Conservation (phyloP, 2,797 vertebrate genomes). For the Sus cebifrons region DNA sequence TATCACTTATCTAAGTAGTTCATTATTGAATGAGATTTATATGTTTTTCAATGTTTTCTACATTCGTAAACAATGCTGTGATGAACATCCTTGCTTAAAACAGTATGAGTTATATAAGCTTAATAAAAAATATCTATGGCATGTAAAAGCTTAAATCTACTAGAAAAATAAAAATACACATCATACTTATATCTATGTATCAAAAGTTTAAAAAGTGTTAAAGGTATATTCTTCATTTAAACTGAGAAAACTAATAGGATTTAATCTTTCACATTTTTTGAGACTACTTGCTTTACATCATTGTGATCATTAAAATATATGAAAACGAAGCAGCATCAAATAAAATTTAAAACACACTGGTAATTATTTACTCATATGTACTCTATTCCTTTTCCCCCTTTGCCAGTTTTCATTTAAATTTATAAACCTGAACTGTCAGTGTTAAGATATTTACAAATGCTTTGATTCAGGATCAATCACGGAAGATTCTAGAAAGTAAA, state of each 20-base stretch:
- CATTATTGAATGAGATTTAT: slow-evolving; percentile 43
- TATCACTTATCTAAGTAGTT: slow-evolving; percentile 29
- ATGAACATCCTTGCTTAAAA: slow-evolving; percentile 62
- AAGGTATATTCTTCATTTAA: background rate
- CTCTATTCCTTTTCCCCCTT: background rate
- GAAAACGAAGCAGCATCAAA: slow-evolving; percentile 63
- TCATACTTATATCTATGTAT: slow-evolving; percentile 38
- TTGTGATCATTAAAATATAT: background rate
- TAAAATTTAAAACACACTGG: slow-evolving; percentile 52
- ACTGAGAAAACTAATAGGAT: slow-evolving; percentile 64
- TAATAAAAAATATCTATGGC: slow-evolving; percentile 57
- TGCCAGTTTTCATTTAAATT: background rate
- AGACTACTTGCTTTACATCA: slow-evolving; percentile 22
- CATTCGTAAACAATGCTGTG: slow-evolving; percentile 9
- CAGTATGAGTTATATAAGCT: background rate
- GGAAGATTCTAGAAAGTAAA: background rate
- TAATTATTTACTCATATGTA: background rate
- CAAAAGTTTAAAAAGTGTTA: slow-evolving; percentile 25
- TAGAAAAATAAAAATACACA: slow-evolving; percentile 60
- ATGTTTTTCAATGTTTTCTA: slow-evolving; percentile 55
- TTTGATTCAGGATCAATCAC: background rate
- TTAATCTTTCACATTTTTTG: slow-evolving; percentile 57
- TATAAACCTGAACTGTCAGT: background rate
- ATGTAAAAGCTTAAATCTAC: slow-evolving; percentile 71
- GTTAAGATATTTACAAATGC: background rate